These are phyloP conservation scores for Polyommatus iphigenia DNA, from an alignment of 2,888 invertebrate genomes.

Conservation along the genomic window DNA sequence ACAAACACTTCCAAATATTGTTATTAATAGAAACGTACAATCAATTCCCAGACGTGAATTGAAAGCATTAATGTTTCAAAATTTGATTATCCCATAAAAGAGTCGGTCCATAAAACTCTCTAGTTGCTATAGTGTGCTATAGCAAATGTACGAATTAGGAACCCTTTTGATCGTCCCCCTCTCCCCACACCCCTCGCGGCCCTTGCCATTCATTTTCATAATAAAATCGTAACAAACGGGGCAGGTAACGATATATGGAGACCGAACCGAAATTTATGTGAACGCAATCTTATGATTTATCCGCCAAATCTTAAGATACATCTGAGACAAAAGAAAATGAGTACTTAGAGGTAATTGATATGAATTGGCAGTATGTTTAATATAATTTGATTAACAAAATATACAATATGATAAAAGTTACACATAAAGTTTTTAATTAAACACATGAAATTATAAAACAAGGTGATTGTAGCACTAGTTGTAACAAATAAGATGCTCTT, in stretches of 20 bases:
- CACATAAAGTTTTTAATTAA: neutral
- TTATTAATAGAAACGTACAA: conserved; percentile 47
- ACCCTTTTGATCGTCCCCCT: conserved; percentile 71
- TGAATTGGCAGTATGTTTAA: neutral
- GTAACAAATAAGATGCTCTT: neutral
- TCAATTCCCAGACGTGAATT: conserved; percentile 69
- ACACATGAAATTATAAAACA: neutral
- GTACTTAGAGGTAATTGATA: neutral
- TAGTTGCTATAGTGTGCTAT: conserved; percentile 73
- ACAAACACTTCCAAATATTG: neutral
- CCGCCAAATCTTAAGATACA: conserved; percentile 42
- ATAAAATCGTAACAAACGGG: conserved; percentile 79
- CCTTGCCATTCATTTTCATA: conserved; percentile 79
- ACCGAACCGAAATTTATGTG: conserved; percentile 72
- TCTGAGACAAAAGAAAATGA: conserved; percentile 18
- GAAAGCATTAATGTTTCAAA: conserved; percentile 77
- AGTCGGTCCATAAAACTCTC: conserved; percentile 77
- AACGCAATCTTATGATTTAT: conserved; percentile 69
- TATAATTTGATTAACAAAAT: neutral
- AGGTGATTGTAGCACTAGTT: neutral
- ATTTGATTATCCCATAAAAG: conserved; percentile 81
- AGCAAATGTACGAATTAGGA: conserved; percentile 77
- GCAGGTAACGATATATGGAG: conserved; percentile 79
- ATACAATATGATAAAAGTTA: neutral
- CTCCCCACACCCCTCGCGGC: conserved; percentile 41